phyloP scores from a whole-genome alignment of 1,140 invertebrate genomes.

The Micrasema longulum region DNA sequence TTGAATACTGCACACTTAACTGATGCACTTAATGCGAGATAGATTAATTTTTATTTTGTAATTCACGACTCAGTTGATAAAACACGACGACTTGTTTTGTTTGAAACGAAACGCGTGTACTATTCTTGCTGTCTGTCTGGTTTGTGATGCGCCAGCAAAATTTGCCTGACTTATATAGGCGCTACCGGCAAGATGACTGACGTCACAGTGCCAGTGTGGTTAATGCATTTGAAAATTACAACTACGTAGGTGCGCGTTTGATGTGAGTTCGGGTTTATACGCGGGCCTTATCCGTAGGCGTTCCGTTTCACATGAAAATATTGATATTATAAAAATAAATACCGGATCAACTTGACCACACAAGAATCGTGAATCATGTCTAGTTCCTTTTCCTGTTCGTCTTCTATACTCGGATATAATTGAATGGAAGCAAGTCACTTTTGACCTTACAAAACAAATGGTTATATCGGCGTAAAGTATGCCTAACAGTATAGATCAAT shows the following conservation, averaged over 20 bases:
- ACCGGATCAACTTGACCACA: slow-evolving; percentile 3
- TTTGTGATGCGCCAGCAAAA: neutral
- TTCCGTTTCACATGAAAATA: slow-evolving; percentile 10
- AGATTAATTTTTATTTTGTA: neutral
- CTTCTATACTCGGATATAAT: neutral
- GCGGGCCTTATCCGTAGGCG: neutral
- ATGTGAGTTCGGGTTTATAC: slow-evolving; percentile 26
- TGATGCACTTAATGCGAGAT: neutral
- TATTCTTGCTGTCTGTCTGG: neutral
- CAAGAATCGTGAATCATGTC: slow-evolving; percentile 1
- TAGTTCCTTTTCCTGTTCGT: neutral
- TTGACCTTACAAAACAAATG: no score
- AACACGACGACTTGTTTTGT: slow-evolving; percentile 16
- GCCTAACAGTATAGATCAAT: no score
- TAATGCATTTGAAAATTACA: slow-evolving; percentile 24
- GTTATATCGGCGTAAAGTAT: no score
- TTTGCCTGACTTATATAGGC: slow-evolving; percentile 13
- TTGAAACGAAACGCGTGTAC: slow-evolving; percentile 3
- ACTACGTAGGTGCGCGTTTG: neutral
- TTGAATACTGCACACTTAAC: neutral
- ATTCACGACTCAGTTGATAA: neutral
- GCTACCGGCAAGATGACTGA: neutral
- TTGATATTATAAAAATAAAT: neutral
- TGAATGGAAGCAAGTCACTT: no score
- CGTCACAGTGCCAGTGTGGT: slow-evolving; percentile 7